Percentiles rank a stretch among this genome's conserved stretches.
These are phyloP conservation scores for Cremastobaeus sp. DNA, from an alignment of 2,888 invertebrate species.

Conservation along the genomic window DNA sequence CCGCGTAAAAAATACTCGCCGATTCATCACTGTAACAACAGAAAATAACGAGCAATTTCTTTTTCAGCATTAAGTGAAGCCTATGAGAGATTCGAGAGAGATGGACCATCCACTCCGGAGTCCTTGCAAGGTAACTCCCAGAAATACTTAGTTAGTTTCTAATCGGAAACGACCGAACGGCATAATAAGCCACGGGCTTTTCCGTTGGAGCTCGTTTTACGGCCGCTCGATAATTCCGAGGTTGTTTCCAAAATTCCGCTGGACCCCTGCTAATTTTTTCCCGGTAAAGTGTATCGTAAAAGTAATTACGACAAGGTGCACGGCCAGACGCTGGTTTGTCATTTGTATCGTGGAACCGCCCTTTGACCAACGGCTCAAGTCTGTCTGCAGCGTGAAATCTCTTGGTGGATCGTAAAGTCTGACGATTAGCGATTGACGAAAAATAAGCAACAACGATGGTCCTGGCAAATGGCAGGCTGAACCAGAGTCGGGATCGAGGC, in stretches of 20 bases:
- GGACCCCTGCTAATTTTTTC: constrained; percentile 68
- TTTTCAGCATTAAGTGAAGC: constrained; percentile 80
- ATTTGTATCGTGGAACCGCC: constrained; percentile 67
- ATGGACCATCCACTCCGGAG: constrained; percentile 85
- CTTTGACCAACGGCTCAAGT: constrained; percentile 62
- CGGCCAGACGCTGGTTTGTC: constrained; percentile 69
- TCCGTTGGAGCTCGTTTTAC: constrained; percentile 44
- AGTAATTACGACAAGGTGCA: constrained; percentile 69
- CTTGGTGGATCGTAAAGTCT: constrained; percentile 62
- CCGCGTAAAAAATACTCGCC: no score
- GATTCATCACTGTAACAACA: no score
- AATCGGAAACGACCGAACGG: constrained; percentile 6
- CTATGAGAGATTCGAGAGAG: constrained; percentile 85
- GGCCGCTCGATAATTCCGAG: constrained; percentile 40
- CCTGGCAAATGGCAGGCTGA: not conserved
- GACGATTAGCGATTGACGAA: constrained; percentile 65
- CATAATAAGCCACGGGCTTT: constrained; percentile 38
- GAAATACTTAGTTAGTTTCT: not conserved
- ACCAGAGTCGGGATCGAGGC: constrained; percentile 26
- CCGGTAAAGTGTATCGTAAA: constrained; percentile 74
- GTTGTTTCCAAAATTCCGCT: constrained; percentile 41
- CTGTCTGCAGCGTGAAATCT: constrained; percentile 59
- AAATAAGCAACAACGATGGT: constrained; percentile 4
- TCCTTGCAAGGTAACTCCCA: constrained; percentile 74
- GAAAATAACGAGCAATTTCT: no score